Conservation (phyloP, 2,888 invertebrate genomes). For the Sinodicranocentrus sp. region DNA sequence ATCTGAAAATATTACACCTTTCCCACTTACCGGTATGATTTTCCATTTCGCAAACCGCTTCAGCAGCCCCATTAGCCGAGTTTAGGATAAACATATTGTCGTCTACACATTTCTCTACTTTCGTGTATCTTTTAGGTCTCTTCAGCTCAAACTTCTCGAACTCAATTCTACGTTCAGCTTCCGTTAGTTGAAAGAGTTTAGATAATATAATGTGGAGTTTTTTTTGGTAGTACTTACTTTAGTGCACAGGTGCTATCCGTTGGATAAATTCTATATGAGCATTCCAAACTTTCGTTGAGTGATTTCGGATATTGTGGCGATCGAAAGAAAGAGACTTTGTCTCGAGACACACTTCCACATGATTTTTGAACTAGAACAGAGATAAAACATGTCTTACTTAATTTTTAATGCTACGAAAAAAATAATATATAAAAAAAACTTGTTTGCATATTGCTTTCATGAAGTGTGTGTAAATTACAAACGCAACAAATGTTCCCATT, state of each 20-base stretch:
- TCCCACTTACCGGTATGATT: conserved; percentile 69
- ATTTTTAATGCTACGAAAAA: not conserved
- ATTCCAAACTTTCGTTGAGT: conserved; percentile 77
- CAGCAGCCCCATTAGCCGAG: conserved; percentile 68
- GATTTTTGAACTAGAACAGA: conserved; percentile 77
- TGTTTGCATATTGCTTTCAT: not conserved
- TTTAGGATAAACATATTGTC: conserved; percentile 73
- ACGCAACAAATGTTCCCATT: conserved; percentile 74
- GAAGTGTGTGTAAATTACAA: conserved; percentile 68
- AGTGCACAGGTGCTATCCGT: conserved; percentile 77
- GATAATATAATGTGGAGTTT: too few species aligned
- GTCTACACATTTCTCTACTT: conserved; percentile 70
- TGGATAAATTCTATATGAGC: conserved; percentile 77
- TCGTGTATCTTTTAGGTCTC: conserved; percentile 74
- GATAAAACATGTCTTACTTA: not conserved
- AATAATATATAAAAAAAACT: not conserved
- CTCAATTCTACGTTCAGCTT: conserved; percentile 78
- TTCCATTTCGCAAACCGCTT: conserved; percentile 74
- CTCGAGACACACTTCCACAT: conserved; percentile 77
- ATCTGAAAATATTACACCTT: too few species aligned
- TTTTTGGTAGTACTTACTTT: conserved; percentile 76
- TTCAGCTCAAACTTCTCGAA: conserved; percentile 77
- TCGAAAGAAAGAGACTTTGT: conserved; percentile 77
- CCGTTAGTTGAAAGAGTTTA: too few species aligned
- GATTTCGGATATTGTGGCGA: conserved; percentile 77